Conservation (phyloP, 2,888 invertebrate genomes). For the Saturnia japonica region DNA sequence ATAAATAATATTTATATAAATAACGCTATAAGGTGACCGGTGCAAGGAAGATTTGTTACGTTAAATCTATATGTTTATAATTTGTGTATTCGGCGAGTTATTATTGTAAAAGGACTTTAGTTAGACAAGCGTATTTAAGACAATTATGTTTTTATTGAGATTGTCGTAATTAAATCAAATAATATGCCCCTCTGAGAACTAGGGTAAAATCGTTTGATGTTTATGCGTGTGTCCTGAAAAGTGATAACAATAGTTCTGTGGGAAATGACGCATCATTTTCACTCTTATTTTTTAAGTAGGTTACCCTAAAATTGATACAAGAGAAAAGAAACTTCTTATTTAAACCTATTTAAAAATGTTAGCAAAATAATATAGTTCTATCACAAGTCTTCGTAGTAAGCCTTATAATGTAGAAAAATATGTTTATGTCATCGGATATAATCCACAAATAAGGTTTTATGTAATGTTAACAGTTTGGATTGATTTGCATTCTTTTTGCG, state of each 20-base stretch:
- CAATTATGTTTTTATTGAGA: not conserved
- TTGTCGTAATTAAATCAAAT: not conserved
- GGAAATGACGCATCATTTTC: not conserved
- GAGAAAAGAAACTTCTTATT: not conserved
- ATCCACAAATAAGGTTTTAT: not conserved
- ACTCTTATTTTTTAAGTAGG: slow-evolving; percentile 4
- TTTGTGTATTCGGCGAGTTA: not conserved
- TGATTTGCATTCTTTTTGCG: not conserved
- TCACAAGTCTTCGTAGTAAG: not conserved
- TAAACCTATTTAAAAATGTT: not conserved
- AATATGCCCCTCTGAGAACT: not conserved
- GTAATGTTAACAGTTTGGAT: slow-evolving; percentile 28
- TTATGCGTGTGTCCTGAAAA: not conserved
- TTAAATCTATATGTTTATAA: not conserved
- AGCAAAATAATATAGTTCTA: not conserved
- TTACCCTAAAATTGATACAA: slow-evolving; percentile 9
- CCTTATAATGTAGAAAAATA: not conserved
- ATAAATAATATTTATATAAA: slow-evolving; percentile 66
- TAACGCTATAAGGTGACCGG: slow-evolving; percentile 52
- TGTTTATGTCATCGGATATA: not conserved
- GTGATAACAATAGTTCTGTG: not conserved
- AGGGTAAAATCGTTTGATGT: not conserved
- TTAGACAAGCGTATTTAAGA: slow-evolving; percentile 13
- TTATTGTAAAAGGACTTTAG: not conserved
- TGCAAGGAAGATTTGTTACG: slow-evolving; percentile 61